Evolutionary conservation across 2,888 invertebrate species (phyloP).

Genomic region (Myopa testacea): DNA sequence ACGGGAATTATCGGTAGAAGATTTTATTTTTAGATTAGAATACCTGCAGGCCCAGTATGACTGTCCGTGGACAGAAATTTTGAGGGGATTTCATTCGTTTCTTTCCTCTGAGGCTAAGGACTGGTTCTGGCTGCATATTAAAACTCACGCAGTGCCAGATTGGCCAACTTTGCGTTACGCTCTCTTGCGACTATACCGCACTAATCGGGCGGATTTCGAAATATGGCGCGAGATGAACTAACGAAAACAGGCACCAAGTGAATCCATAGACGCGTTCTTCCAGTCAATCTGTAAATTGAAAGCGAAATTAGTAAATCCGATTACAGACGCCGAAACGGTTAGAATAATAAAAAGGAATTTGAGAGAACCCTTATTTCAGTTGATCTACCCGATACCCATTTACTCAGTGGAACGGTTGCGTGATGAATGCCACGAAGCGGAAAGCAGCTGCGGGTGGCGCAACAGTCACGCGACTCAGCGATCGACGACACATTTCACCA

Average conservation of each 20-base stretch:
- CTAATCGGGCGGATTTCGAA: constrained; percentile 17
- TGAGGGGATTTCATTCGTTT: constrained; percentile 16
- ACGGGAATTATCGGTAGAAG: background rate
- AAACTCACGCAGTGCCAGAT: background rate
- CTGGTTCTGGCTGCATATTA: constrained; percentile 37
- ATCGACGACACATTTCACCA: background rate
- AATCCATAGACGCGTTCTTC: constrained; percentile 14
- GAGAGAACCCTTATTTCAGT: too few relatives aligned
- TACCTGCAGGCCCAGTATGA: constrained; percentile 12
- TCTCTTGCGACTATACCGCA: constrained; percentile 2
- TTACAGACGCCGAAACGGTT: constrained; percentile 21
- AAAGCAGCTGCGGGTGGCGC: constrained; percentile 11
- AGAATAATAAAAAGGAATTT: background rate
- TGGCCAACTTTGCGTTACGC: background rate
- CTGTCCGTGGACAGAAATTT: constrained; percentile 10
- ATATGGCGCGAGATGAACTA: constrained; percentile 19
- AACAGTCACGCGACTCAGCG: background rate
- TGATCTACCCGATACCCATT: too few relatives aligned
- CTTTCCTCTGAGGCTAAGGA: background rate
- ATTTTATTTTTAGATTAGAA: constrained; percentile 33
- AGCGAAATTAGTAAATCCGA: background rate
- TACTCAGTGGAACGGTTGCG: constrained; percentile 25
- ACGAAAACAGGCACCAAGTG: constrained; percentile 12
- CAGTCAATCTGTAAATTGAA: background rate
- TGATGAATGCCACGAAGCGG: constrained; percentile 21